These are phyloP conservation scores for Nasua narica DNA, from an alignment of 2,797 vertebrate genomes.

Conservation along the genomic window DNA sequence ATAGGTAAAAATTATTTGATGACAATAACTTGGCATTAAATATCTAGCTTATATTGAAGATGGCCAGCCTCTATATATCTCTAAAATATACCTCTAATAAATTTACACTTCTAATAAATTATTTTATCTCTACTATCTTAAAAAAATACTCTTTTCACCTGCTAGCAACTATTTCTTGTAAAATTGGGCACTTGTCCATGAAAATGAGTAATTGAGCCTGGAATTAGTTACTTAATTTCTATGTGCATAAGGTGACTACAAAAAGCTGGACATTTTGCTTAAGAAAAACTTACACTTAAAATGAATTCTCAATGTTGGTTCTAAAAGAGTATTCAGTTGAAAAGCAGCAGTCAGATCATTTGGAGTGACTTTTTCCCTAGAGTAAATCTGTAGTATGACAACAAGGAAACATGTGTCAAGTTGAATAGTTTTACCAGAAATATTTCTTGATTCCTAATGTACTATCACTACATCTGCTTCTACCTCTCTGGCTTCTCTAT, in stretches of 20 bases:
- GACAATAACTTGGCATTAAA: neutral
- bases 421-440: neutral
- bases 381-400: neutral
- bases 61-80: neutral
- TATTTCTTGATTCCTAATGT: neutral
- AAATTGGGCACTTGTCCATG: neutral
- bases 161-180: neutral
- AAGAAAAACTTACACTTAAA: neutral
- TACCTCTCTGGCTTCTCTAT: neutral
- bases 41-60: neutral
- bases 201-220: conserved; percentile 8
- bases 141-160: neutral
- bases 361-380: neutral
- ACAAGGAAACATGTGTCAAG: neutral
- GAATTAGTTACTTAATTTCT: conserved; percentile 3
- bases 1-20: neutral
- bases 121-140: neutral
- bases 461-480: neutral
- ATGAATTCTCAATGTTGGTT: neutral
- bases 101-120: neutral
- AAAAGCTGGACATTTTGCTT: neutral
- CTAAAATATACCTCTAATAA: neutral
- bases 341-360: neutral
- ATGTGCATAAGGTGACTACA: neutral
- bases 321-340: neutral